phyloP scores from a whole-genome alignment of 1,140 invertebrate genomes.

The Hirudo medicinalis region DNA sequence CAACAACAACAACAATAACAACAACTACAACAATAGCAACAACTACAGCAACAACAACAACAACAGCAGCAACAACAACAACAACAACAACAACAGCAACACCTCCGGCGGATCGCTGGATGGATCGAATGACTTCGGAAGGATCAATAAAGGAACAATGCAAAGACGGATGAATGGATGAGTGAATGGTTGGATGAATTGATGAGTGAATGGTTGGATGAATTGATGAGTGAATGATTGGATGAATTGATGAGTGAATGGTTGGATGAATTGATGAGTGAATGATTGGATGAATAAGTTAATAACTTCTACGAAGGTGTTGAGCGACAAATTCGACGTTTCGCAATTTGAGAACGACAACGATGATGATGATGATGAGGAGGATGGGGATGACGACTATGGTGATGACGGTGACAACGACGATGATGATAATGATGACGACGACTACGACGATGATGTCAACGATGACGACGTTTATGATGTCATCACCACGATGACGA shows the following conservation, averaged over 20 bases:
- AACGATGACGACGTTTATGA: not conserved
- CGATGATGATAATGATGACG: not conserved
- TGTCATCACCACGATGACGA: not conserved
- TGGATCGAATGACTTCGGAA: no score
- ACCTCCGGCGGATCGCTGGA: no score
- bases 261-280: no score
- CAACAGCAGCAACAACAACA: no score
- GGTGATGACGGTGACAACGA: not conserved
- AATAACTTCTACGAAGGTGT: not conserved
- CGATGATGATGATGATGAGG: slow-evolving; percentile 4
- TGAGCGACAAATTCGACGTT: not conserved
- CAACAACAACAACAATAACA: no score
- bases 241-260: not conserved
- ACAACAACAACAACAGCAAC: no score
- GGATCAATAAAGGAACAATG: no score
- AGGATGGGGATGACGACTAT: no score
- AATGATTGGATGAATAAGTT: not conserved
- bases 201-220: not conserved
- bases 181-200: no score
- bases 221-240: not conserved
- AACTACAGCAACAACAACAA: no score
- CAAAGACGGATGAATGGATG: no score
- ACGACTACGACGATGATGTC: not conserved
- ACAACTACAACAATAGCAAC: no score
- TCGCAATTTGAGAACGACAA: not conserved